Base-by-base conservation (phyloP, 2,113 vertebrate species). In the Tragelaphus buxtoni region DNA sequence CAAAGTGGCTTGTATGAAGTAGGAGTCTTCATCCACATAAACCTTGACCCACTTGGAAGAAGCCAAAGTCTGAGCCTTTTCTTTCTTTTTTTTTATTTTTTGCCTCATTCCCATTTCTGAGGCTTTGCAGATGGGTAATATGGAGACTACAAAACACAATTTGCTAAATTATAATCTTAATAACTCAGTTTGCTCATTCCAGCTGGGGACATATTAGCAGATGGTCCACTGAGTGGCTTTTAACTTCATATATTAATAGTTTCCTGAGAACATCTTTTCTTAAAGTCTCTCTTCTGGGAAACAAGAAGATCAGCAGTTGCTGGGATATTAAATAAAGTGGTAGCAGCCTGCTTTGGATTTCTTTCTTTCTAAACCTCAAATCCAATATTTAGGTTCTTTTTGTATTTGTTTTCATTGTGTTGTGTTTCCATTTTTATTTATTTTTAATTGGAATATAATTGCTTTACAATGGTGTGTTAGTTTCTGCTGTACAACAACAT, bases 151-250 rank as follows among this genome's bases (percentile, higher is more conserved):
- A 95, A 95, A 96, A 92, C 20, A 93, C 74, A 90, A 90, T 97
- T 96, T 95, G 76, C 92, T 97, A 77, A 97, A 97, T 90, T 85
- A 69, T 92, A 98, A 92, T 72, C 79, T 92, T 80, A 72, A 95
- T 77, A 92, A 97, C 39, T 95, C 58, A 90, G 42, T 95, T 82
- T 98, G 76, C 69, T 90, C 80, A 91, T 97, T 97, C 74, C 91
- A 85, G 86, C 93, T 96, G 61, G 56, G 92, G 93, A 97, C 2
- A 95, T 91, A 82, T 96, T 61, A 97, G 85, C 82, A 88, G 79
- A 97, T 95, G 56, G 91, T 58, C 14, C 53, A 80, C 90, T 97
- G 87, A 97, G 87, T 95, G 93, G 90, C 53, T 95, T 96, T 97
- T 95, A 94, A 82, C 79, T 96, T 84, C 79, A 95, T 94, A 93